Percentiles rank a stretch among this genome's conserved stretches.
phyloP scores from a whole-genome alignment of 2,888 invertebrate genomes.

The Frankliniella fusca region DNA sequence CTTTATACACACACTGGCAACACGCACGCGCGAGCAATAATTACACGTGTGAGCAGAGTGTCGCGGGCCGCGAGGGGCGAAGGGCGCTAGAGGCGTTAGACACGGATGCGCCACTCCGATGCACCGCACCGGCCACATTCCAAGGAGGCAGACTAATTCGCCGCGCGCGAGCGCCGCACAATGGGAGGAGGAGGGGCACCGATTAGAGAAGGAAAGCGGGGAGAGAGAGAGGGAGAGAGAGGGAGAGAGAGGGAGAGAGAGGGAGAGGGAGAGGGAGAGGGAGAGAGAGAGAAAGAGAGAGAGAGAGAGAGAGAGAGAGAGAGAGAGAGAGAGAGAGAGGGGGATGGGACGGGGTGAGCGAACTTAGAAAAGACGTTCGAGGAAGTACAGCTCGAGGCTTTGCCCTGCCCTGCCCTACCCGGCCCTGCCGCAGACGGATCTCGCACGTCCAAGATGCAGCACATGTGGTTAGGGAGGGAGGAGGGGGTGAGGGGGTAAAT shows the following conservation, averaged over 20 bases:
- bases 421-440: no score
- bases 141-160: neutral
- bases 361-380: no score
- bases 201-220: neutral
- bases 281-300: neutral
- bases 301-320: neutral
- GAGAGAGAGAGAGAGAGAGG: neutral
- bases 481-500: neutral
- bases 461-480: neutral
- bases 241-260: neutral
- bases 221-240: neutral
- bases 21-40: neutral
- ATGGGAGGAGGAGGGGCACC: neutral
- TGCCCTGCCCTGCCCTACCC: no score
- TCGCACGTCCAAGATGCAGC: no score
- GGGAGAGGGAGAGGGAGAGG: neutral
- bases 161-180: neutral
- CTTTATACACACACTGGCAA: neutral
- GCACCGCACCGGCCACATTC: neutral
- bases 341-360: no score
- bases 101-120: neutral
- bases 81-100: neutral
- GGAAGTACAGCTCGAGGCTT: no score
- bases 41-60: neutral
- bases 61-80: neutral